These are phyloP conservation scores for Hypotaenidia okinawae DNA, from an alignment of 2,797 vertebrate genomes.

Conservation along the genomic window DNA sequence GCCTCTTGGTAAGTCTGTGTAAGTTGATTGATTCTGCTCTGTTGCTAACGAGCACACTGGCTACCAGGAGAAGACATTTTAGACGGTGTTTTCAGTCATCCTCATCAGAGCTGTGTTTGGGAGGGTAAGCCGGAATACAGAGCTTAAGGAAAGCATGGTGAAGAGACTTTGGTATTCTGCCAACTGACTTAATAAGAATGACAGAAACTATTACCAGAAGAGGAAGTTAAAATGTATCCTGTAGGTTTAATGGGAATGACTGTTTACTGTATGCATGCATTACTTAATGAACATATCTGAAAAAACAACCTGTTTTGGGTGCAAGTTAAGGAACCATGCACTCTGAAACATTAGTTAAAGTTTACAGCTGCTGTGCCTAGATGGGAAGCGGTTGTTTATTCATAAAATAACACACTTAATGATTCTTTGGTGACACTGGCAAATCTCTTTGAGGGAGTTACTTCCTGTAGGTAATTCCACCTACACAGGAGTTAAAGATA, in stretches of 20 bases:
- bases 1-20: background rate
- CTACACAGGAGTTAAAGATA: background rate
- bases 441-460: background rate
- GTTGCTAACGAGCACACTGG: background rate
- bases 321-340: background rate
- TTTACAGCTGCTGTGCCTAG: background rate
- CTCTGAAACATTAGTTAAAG: background rate
- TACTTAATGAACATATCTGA: background rate
- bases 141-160: background rate
- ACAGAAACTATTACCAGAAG: background rate
- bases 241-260: background rate
- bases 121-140: background rate
- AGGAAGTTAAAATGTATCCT: background rate
- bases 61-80: background rate
- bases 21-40: background rate
- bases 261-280: rapidly evolving
- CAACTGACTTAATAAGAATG: background rate
- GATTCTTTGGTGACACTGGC: background rate
- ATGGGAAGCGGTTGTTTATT: background rate
- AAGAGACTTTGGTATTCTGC: background rate
- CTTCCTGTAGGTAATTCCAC: background rate
- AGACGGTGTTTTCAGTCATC: background rate
- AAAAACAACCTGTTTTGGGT: background rate
- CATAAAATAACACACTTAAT: background rate
- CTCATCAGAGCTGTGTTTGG: background rate